Base-by-base conservation (phyloP, 2,888 invertebrate species). In the Pandemis heparana region DNA sequence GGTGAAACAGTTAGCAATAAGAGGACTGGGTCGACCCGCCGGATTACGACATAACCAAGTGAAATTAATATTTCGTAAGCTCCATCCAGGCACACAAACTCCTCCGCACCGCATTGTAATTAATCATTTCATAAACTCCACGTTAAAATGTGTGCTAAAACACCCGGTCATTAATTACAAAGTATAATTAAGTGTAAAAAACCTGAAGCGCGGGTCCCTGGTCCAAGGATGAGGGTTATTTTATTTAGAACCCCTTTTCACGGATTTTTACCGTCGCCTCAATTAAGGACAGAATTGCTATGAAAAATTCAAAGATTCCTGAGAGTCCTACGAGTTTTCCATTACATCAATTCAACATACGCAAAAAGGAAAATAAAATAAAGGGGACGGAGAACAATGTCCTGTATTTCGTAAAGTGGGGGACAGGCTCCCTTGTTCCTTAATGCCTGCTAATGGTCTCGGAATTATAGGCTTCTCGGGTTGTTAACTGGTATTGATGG, bases 11-110 rank as follows among this genome's bases (percentile, higher is more conserved):
- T 61, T 62, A 67, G 67, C 51, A 62, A 39, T 63, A 23, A 39
- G 67, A 23, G 67, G 51, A 56, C 53, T 9, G 56, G 18, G 48
- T 18, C 32, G 41, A 38, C 60, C 66, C 32, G 23, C 61, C 16
- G 71, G 73, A 76, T 79, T 75, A 76, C 53, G 10, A 39, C 46
- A 76, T 73, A 75, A 78, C 74, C 76, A 71, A 74, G 73, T 70
- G 75, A 75, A 77, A 79, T 79, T 78, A 77, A 79, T 78, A 76
- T 77, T 77, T 75, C 75, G 76, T 68, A 66, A 70, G 38, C 43
- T 23, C 23, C 75, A 71, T 63, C 69, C 72, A 64, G 69, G 61
- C 71, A 64, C 62, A 73, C 76, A 48, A 60, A 64, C 74, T 65
- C 67, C 56, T 56, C 46, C 53, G 23, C 32, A 32, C 14, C 46